Conservation (phyloP, 2,797 vertebrate genomes). For the Toxotes lorentzi region DNA sequence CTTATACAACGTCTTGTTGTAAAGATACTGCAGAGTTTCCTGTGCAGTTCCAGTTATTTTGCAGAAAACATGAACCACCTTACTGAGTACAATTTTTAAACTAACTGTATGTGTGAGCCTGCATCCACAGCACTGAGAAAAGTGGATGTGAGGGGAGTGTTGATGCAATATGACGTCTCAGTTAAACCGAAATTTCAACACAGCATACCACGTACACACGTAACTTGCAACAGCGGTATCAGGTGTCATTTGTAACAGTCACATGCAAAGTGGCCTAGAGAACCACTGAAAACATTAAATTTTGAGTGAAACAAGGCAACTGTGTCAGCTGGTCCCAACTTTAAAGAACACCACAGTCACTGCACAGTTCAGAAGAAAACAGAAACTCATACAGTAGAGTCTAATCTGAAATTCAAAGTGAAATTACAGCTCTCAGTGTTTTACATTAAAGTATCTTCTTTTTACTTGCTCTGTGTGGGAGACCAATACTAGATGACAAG, state of each 20-base stretch:
- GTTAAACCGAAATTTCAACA: constrained; percentile 68
- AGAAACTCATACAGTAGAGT: background rate
- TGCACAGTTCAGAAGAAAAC: background rate
- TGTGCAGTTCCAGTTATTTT: background rate
- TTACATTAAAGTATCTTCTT: constrained; percentile 2
- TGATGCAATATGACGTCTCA: constrained; percentile 60
- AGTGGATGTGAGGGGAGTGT: constrained; percentile 27
- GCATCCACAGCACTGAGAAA: constrained; percentile 8
- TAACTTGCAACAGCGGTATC: constrained; percentile 24
- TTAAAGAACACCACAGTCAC: background rate
- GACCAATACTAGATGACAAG: background rate
- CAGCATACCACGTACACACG: constrained; percentile 27
- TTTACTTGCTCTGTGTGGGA: background rate
- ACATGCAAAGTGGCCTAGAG: background rate
- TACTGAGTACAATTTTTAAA: background rate
- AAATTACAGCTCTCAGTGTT: background rate
- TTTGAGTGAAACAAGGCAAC: background rate
- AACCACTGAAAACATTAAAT: background rate
- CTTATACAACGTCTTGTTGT: constrained; percentile 5
- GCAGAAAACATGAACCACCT: background rate
- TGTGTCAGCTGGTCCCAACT: background rate
- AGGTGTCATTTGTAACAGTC: constrained; percentile 6
- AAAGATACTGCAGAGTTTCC: constrained; percentile 17
- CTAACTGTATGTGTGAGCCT: constrained; percentile 19
- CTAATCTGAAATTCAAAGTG: background rate